Base-by-base conservation (phyloP, 2,113 vertebrate species). In the Acanthisitta chloris region DNA sequence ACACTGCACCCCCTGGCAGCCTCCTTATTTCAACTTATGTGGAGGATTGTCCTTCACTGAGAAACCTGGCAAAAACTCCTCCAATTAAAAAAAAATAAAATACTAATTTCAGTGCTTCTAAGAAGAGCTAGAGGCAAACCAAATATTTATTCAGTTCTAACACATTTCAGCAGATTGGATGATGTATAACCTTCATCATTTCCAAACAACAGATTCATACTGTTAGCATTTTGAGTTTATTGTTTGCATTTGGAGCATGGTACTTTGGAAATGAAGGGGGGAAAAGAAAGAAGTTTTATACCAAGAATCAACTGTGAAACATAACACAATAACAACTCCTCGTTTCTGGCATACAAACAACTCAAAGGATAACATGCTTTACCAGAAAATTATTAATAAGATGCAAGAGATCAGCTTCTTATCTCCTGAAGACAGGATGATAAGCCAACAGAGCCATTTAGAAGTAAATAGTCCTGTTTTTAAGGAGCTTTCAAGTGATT, bases 1-100 rank as follows among this genome's bases (percentile, higher is more conserved):
- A 92, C 92, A 34, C 67, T 71, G 94, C 79, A 94, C 38, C 76
- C 91, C 65, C 89, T 89, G 94, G 95, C 94, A 96, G 73, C 74
- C 72, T 87, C 70, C 7, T 0, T 42, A 11, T 62, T 91, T 86
- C 88, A 67, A 86, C 83, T 93, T 79, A 65, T 83, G 74, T 74
- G 79, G 67, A 83, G n/a, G 18, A 78, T 57, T 76, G 72, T 76
- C 77, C 65, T 85, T 95, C 74, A 42, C 43, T 76, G 65, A 91
- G 69, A 84, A 95, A 81, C 33, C 78, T 88, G 90, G 79, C 89
- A 95, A 84, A 95, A 92, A 76, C 18, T 51, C 59, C 65, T 46
- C 90, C 61, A 59, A 65, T 79, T 51, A 92, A 77, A 88, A 73
- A 54, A 92, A 77, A 88, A 73, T 81, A 72, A 91, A 82, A 55